Evolutionary conservation across 1,140 invertebrate species (phyloP).

Genomic region (Phortica variegata): DNA sequence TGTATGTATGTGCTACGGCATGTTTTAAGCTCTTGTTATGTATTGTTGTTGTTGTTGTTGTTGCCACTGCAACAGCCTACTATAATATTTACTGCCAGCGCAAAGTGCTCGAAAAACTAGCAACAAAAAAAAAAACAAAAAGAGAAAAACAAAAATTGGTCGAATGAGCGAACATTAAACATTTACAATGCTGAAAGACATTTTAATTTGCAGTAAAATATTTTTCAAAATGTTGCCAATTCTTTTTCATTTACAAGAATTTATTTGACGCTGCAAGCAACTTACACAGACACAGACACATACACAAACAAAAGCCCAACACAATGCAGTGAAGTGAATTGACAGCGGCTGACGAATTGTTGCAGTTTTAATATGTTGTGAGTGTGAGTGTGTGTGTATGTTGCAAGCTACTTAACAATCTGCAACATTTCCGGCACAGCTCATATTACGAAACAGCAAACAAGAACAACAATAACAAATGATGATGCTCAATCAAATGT

Average conservation of each 20-base stretch:
- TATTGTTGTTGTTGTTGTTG: conserved; percentile 16
- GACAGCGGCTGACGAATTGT: conserved; percentile 33
- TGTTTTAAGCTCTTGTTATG: conserved; percentile 13
- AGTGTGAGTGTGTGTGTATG: too few relatives aligned
- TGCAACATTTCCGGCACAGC: too few relatives aligned
- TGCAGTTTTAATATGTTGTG: conserved; percentile 35
- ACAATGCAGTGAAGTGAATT: conserved; percentile 42
- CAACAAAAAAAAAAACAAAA: conserved; percentile 19
- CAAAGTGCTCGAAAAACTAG: conserved; percentile 40
- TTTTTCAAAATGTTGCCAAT: conserved; percentile 5
- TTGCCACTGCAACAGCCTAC: conserved; percentile 31
- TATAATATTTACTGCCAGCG: conserved; percentile 51
- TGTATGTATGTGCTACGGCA: too few relatives aligned
- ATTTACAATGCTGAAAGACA: conserved; percentile 44
- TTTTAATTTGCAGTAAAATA: conserved; percentile 33
- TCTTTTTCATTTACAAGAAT: too few relatives aligned
- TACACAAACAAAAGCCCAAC: conserved; percentile 21
- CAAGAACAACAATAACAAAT: too few relatives aligned
- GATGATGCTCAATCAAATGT: too few relatives aligned
- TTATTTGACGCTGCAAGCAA: not conserved
- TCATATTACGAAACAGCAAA: too few relatives aligned
- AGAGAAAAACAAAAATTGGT: not conserved
- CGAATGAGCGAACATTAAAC: conserved; percentile 31
- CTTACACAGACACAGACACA: conserved; percentile 1
- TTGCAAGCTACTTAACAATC: too few relatives aligned